Base-by-base conservation (phyloP, 1,140 invertebrate species). In the Parapsyche elsis region DNA sequence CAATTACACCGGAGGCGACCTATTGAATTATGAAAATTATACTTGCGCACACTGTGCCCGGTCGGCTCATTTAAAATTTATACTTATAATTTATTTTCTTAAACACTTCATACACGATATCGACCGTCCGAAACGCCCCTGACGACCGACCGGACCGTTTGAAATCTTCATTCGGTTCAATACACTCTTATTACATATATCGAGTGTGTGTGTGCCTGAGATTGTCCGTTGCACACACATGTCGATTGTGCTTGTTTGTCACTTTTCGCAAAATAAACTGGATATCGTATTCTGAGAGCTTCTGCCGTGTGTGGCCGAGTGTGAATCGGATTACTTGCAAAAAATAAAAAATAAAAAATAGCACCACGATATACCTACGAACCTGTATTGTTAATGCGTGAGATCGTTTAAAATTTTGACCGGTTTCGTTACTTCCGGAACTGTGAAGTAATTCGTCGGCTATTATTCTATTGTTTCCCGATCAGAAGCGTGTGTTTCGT, bases 1-100 rank as follows among this genome's bases (percentile, higher is more conserved):
- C 71, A 73, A 73, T 73, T 73, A 73, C 71, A 73, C 71, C 71
- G 71, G 71, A 73, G 71, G 71, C 71, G 38, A 49, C 71, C 71
- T 73, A 49, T 73, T 73, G 38, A 73, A 73, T 73, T 73, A 73
- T 73, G 71, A 73, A 73, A 73, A 73, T 73, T 73, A 73, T 73
- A 49, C 45, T 73, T 12, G 38, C 38, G 44, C 71, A 73, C 71
- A 38, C 30, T 38, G 30, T 38, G 71, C n/a, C n/a, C 9, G 30
- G 49, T 1, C 44, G 30, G 71, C 38, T 73, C 64, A 26, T 67
- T 67, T 26, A 26, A 67, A 67, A 67, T 67, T 67, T 67, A 67
- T 67, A 67, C 64, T 67, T 73, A 73, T 73, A 73, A 73, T 73
- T 73, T 73, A 45, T 73, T 45, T 73, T 45, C 45, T 46, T 73